Evolutionary conservation across 2,888 invertebrate species (phyloP).

Genomic region (Stramonita haemastoma): DNA sequence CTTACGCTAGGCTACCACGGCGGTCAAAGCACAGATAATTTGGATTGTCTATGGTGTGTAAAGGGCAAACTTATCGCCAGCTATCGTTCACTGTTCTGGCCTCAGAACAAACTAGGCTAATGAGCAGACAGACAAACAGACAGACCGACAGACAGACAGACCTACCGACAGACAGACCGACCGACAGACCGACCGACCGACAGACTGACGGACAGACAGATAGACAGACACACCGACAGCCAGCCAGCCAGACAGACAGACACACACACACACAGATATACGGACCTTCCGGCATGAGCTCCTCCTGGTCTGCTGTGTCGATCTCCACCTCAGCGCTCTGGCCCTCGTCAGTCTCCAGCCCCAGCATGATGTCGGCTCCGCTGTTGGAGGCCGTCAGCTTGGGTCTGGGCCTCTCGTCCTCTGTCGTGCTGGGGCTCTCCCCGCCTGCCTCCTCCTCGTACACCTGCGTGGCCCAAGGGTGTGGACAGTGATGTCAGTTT

Average conservation of each 20-base stretch:
- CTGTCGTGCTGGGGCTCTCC: slow-evolving; percentile 15
- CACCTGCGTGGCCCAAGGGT: background rate
- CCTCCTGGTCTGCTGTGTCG: slow-evolving; percentile 49
- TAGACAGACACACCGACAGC: too few species aligned
- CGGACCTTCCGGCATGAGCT: slow-evolving; percentile 49
- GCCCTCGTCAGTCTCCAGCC: slow-evolving; percentile 54
- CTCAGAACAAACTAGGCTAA: too few species aligned
- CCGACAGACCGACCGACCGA: too few species aligned
- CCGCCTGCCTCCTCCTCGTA: background rate
- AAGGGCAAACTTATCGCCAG: too few species aligned
- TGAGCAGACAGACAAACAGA: too few species aligned
- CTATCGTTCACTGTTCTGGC: too few species aligned
- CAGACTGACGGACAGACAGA: too few species aligned
- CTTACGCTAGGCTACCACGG: too few species aligned
- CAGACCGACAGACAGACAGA: background rate
- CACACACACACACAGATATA: background rate
- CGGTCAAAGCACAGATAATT: too few species aligned
- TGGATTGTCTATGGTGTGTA: too few species aligned
- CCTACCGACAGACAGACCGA: slow-evolving; percentile 48
- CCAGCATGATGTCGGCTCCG: slow-evolving; percentile 54
- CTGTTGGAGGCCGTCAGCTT: slow-evolving; percentile 51
- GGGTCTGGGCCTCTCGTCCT: slow-evolving; percentile 39
- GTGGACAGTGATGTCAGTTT: too few species aligned
- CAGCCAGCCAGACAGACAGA: too few species aligned
- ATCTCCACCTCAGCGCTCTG: slow-evolving; percentile 53